Evolutionary conservation across 2,888 invertebrate genomes (phyloP).

Genomic region (Aphidoletes aphidimyza): DNA sequence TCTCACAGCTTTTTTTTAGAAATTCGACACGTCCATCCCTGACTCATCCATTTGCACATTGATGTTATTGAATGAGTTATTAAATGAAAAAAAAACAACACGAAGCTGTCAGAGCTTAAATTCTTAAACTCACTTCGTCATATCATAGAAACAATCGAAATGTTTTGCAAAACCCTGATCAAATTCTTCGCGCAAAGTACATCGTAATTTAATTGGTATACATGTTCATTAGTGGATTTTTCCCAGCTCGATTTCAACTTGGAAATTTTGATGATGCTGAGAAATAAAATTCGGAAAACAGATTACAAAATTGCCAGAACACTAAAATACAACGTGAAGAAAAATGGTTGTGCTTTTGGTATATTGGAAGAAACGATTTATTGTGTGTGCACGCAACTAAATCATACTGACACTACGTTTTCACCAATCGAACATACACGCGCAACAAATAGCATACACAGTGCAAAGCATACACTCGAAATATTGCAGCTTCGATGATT

Average conservation of each 20-base stretch:
- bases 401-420: constrained; percentile 16
- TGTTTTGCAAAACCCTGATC: too few relatives aligned
- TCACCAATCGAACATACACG: not conserved
- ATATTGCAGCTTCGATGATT: not conserved
- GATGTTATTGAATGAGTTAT: too few relatives aligned
- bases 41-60: too few relatives aligned
- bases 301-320: not conserved
- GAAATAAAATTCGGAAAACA: not conserved
- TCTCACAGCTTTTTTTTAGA: too few relatives aligned
- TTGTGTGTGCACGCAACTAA: constrained; percentile 27
- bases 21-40: too few relatives aligned
- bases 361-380: constrained; percentile 18
- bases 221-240: not conserved
- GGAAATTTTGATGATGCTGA: not conserved
- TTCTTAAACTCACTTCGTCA: too few relatives aligned
- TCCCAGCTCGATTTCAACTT: too few relatives aligned
- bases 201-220: too few relatives aligned
- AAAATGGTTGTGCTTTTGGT: not conserved
- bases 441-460: not conserved
- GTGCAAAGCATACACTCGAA: not conserved
- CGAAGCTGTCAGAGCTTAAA: too few relatives aligned
- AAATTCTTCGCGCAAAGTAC: too few relatives aligned
- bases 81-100: too few relatives aligned
- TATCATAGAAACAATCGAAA: too few relatives aligned
- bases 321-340: not conserved